Conservation (phyloP, 2,888 invertebrate genomes). For the Orgyia antiqua region DNA sequence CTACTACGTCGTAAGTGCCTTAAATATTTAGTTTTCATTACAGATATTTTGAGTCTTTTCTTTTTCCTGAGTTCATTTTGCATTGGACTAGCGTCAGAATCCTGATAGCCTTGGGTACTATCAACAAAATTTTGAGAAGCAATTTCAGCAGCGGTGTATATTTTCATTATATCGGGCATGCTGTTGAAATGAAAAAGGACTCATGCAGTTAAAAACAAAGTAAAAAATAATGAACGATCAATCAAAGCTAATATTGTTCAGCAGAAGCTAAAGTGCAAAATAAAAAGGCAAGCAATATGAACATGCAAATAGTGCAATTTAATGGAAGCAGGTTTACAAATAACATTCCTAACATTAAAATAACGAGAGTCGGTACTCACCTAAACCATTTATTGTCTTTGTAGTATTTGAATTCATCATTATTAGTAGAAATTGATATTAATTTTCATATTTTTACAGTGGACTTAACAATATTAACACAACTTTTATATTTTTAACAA, state of each 20-base stretch:
- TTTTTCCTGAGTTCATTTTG: slow-evolving; percentile 28
- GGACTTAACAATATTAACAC: no score
- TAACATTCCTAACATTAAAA: background rate
- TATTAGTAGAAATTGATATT: no score
- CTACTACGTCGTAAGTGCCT: slow-evolving; percentile 19
- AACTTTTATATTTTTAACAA: no score
- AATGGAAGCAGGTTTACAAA: slow-evolving; percentile 65
- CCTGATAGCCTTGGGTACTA: slow-evolving; percentile 59
- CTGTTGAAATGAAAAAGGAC: slow-evolving; percentile 38
- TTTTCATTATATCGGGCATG: slow-evolving; percentile 18
- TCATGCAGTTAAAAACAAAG: slow-evolving; percentile 1
- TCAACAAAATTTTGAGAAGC: slow-evolving; percentile 38
- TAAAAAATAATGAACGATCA: background rate
- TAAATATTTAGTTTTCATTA: slow-evolving; percentile 25
- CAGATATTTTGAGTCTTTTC: slow-evolving; percentile 31
- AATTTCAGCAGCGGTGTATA: slow-evolving; percentile 29
- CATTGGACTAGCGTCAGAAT: slow-evolving; percentile 48
- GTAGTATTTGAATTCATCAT: no score
- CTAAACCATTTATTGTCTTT: no score
- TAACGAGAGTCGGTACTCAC: slow-evolving; percentile 15
- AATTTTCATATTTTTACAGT: no score
- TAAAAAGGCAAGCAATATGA: slow-evolving; percentile 25
- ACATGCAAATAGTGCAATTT: slow-evolving; percentile 8
- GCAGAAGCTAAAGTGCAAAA: slow-evolving; percentile 35
- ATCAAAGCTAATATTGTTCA: slow-evolving; percentile 12